Conservation (phyloP, 2,888 invertebrate species). For the Lingula anatina region DNA sequence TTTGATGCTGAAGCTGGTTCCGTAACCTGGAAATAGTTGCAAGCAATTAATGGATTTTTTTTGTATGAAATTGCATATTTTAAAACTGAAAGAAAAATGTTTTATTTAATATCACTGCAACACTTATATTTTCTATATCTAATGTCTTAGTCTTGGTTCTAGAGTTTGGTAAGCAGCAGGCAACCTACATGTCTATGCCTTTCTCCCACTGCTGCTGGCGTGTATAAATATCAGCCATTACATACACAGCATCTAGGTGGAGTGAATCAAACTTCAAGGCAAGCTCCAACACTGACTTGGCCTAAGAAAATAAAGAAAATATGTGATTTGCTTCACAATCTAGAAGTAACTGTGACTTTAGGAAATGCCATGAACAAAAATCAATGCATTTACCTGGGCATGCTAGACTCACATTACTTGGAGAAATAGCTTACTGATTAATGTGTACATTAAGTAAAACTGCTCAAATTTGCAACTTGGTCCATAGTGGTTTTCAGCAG, state of each 20-base stretch:
- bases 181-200: slow-evolving; percentile 60
- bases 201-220: slow-evolving; percentile 59
- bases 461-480: too few species aligned
- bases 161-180: background rate
- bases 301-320: slow-evolving; percentile 45
- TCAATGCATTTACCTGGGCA: too few species aligned
- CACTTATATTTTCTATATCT: background rate
- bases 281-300: slow-evolving; percentile 67
- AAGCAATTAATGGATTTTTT: too few species aligned
- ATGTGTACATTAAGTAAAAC: too few species aligned
- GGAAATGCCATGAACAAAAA: too few species aligned
- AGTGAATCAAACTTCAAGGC: slow-evolving; percentile 68
- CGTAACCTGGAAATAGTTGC: slow-evolving; percentile 57
- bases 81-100: too few species aligned
- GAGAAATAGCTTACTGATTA: too few species aligned
- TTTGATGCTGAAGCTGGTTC: slow-evolving; percentile 62
- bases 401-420: too few species aligned
- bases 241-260: slow-evolving; percentile 69
- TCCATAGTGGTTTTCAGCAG: too few species aligned
- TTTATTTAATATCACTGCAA: background rate
- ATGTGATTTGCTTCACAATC: background rate
- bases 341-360: too few species aligned
- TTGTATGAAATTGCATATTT: too few species aligned
- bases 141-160: background rate
- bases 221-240: slow-evolving; percentile 67